Conservation (phyloP, 1,140 invertebrate genomes). For the Paralvinella palmiformis region DNA sequence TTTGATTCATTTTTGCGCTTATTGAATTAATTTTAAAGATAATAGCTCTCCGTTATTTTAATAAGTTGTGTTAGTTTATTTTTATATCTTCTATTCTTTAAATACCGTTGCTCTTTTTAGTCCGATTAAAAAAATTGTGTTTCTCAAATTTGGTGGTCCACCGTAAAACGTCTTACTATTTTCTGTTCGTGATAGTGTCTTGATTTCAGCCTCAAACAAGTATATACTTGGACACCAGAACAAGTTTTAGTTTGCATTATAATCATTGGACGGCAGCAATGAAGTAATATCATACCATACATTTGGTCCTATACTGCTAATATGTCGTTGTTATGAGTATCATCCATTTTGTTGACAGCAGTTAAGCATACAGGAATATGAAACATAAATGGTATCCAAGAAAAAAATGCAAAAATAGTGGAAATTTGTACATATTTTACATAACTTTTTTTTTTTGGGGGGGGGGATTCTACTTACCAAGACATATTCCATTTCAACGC, state of each 20-base stretch:
- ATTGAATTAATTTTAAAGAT: not conserved
- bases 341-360: too few relatives aligned
- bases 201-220: not conserved
- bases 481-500: too few relatives aligned
- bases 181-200: too few relatives aligned
- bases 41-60: not conserved
- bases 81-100: not conserved
- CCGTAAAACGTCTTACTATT: not conserved
- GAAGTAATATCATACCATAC: not conserved
- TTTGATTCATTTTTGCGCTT: not conserved
- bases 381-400: too few relatives aligned
- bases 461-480: too few relatives aligned
- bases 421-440: too few relatives aligned
- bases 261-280: not conserved
- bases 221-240: not conserved
- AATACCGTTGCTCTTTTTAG: not conserved
- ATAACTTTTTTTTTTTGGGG: too few relatives aligned
- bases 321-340: not conserved
- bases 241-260: not conserved
- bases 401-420: too few relatives aligned
- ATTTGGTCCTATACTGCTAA: not conserved
- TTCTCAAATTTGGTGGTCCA: not conserved
- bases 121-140: not conserved
- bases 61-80: conserved; percentile 1
- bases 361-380: too few relatives aligned